These are phyloP conservation scores for Chinchilla lanigera DNA, from an alignment of 2,113 vertebrate genomes.

Conservation along the genomic window DNA sequence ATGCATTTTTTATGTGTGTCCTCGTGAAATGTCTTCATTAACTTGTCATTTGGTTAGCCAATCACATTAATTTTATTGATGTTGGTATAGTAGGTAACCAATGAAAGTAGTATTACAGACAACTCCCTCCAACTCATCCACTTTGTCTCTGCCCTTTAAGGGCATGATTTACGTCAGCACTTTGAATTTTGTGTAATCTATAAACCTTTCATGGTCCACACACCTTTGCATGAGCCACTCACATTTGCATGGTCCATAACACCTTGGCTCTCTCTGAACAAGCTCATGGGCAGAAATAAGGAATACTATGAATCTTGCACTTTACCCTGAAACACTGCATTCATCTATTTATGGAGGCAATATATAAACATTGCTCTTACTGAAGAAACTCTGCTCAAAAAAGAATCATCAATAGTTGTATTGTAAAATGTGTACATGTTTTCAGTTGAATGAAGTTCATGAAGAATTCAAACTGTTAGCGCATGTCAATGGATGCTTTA, in stretches of 20 bases:
- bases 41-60: background rate
- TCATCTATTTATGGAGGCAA: background rate
- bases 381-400: background rate
- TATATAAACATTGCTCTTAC: background rate
- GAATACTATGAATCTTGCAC: background rate
- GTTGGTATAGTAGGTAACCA: background rate
- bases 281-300: background rate
- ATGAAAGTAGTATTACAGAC: background rate
- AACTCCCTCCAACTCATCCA: background rate
- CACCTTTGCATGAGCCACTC: background rate
- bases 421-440: background rate
- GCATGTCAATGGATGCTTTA: background rate
- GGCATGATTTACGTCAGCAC: background rate
- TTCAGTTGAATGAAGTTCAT: background rate
- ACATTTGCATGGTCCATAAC: background rate
- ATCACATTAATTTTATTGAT: background rate
- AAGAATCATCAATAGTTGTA: background rate
- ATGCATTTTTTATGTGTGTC: constrained; percentile 55
- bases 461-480: background rate
- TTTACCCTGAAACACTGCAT: background rate
- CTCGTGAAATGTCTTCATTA: constrained; percentile 71
- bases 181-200: background rate
- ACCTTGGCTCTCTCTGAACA: background rate
- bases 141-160: background rate
- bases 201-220: background rate